Evolutionary conservation across 2,888 invertebrate genomes (phyloP), one percentile per base, ranked within the genome.

Genomic region (Oxystoma pomonae): DNA sequence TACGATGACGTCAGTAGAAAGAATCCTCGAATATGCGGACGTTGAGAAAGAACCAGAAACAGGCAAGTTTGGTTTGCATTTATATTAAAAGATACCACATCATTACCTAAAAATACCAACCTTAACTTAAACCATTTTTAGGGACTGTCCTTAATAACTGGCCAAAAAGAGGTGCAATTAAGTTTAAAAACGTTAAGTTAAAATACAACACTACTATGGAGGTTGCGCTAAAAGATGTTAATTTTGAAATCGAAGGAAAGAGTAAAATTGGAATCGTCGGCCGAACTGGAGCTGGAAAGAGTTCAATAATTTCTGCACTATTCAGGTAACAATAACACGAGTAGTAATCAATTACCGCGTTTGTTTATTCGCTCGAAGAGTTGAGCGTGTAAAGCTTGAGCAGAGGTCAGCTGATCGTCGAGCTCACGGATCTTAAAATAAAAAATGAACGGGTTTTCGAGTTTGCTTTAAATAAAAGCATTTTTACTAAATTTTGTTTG

Each of bases 1-100:
- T 74, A 90, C 89, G 71, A 92, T 94, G 92, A 94, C 92, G 1
- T 90, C 92, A 12, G 96, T 98, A 0, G 97, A 98, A 80, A 86
- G 96, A 79, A 85, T 91, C 16, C 70, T 92, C 2, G 94, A 95
- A 74, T 96, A 95, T 75, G 86, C 88, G 0, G 84, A 87, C 49
- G 77, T 94, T 2, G 85, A 88, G 1, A 70, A 85, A 0, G 91
- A 91, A 70, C 56, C 68, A n/a, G 64, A 61, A 7, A 19, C 55
- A 3, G 66, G 67, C 19, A 35, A 61, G n/a, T n/a, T n/a, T n/a
- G n/a, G n/a, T n/a, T n/a, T n/a, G n/a, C n/a, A n/a, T n/a, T n/a
- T n/a, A n/a, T n/a, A n/a, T n/a, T n/a, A n/a, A n/a, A n/a, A n/a
- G n/a, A n/a, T n/a, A n/a, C n/a, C n/a, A n/a, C n/a, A n/a, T n/a